Base-by-base conservation (phyloP, 2,113 vertebrate genomes). In the Melozone crissalis region DNA sequence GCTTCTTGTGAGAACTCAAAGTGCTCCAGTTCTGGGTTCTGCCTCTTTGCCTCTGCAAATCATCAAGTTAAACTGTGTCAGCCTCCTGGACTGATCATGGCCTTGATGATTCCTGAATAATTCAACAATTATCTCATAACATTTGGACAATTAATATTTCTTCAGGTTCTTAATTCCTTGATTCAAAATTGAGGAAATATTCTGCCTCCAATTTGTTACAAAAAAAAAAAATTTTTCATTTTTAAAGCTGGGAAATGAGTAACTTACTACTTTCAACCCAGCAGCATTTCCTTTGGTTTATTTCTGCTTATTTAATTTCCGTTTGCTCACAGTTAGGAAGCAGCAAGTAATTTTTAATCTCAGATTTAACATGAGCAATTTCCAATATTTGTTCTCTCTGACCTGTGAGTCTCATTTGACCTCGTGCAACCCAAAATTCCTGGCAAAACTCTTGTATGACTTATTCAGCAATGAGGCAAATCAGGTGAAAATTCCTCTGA, bases 221-320 rank as follows among this genome's bases (percentile, higher is more conserved):
- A n/a, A n/a, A 55, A 54, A 18, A 19, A 54, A 57, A 80, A 28
- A 20, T 2, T 13, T 74, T 62, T 59, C 5, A 7, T 68, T 83
- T 86, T 71, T 75, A 78, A 57, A 81, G 22, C 13, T 71, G 65
- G 11, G 52, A 91, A 92, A 55, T 2, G 3, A 82, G 58, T n/a
- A 89, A 39, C 41, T 59, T 84, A 39, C 39, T 90, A 30, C 65
- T 97, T 96, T 68, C 6, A 8, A 15, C 26, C 11, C 16, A 80
- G 58, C 54, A 94, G 15, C 69, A 26, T 76, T 73, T 71, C 88
- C 51, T 94, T 86, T 94, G 72, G 11, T 68, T 88, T 87, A 10
- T 58, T 66, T 82, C 65, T 92, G 33, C 39, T 84, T 52, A 27
- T 94, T 95, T 87, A 71, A 95, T 97, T 96, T 91, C 57, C 55